Evolutionary conservation across 2,888 invertebrate species (phyloP).

Genomic region (Nemapogon koenigi): DNA sequence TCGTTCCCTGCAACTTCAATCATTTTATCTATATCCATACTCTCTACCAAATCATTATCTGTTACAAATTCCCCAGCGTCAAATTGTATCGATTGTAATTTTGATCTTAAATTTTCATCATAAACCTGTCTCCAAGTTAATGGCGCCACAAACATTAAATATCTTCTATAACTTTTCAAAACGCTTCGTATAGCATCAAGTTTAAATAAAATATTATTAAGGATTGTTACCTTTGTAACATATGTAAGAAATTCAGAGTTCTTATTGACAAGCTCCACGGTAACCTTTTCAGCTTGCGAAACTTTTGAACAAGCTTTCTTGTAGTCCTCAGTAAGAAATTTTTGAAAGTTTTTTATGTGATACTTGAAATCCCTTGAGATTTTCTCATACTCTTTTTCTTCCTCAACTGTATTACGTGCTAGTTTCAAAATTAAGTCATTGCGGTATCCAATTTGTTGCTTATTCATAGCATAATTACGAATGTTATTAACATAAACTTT

Average conservation of each 20-base stretch:
- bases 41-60: constrained; percentile 46
- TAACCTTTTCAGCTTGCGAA: constrained; percentile 36
- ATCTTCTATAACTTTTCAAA: constrained; percentile 46
- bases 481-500: constrained; percentile 64
- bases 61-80: constrained; percentile 42
- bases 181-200: constrained; percentile 43
- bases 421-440: constrained; percentile 46
- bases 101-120: constrained; percentile 40
- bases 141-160: constrained; percentile 48
- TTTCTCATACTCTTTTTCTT: constrained; percentile 31
- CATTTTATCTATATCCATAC: constrained; percentile 47
- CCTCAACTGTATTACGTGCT: constrained; percentile 36
- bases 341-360: constrained; percentile 50
- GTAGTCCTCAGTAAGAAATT: constrained; percentile 52
- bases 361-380: constrained; percentile 37
- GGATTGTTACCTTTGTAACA: constrained; percentile 34
- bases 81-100: constrained; percentile 42
- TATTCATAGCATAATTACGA: constrained; percentile 51
- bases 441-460: constrained; percentile 54
- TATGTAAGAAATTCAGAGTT: constrained; percentile 40
- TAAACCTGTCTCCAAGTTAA: constrained; percentile 44
- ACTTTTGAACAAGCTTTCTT: constrained; percentile 45
- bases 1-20: constrained; percentile 41
- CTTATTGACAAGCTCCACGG: constrained; percentile 34
- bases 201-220: constrained; percentile 50